Evolutionary conservation across 2,113 vertebrate species (phyloP), one percentile per base, ranked within the genome.

Genomic region (Ophthalmotilapia sp.): DNA sequence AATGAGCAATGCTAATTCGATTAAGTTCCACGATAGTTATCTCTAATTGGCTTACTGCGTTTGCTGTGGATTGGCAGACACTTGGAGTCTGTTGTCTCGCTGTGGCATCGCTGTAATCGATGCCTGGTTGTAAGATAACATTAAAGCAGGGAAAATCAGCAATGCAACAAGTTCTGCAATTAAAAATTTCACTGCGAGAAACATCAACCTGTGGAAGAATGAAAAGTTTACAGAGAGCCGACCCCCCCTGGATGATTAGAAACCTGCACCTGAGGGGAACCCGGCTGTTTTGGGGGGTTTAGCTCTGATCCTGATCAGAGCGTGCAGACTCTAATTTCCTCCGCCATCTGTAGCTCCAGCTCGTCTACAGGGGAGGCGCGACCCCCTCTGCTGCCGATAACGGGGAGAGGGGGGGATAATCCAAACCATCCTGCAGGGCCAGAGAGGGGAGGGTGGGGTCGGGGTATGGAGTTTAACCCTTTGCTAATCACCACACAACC

Each of bases 281-380:
- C 23, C 19, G 56, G 80, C 80, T 70, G 84, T 7, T 84, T 60
- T 15, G 11, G 3, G 45, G 70, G 26, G 0, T 51, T 89, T 81
- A 84, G 77, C 86, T 88, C 83, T 92, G 92, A 89, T 92, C 88
- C 90, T 62, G 85, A 83, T 88, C 11, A 29, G 83, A 9, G 86
- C 88, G 73, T 93, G 93, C 79, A 77, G 90, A 77, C 84, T 93
- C 83, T 88, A 91, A 92, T 92, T 89, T 91, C 89, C 86, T 85
- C 60, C 49, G 15, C 93, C 94, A 95, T 94, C 94, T 95, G 94
- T 73, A 91, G 85, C 81, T 77, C 13, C 21, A 55, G 88, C 80
- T 84, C 80, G 17, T 31, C 80, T 14, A 31, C 29, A 19, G 58
- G 58, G 62, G 56, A 55, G 60, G 49, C 36, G 29, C 26, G 13